Evolutionary conservation across 2,113 vertebrate species (phyloP), one percentile per base, ranked within the genome.

Genomic region (Girardinichthys multiradiatus): DNA sequence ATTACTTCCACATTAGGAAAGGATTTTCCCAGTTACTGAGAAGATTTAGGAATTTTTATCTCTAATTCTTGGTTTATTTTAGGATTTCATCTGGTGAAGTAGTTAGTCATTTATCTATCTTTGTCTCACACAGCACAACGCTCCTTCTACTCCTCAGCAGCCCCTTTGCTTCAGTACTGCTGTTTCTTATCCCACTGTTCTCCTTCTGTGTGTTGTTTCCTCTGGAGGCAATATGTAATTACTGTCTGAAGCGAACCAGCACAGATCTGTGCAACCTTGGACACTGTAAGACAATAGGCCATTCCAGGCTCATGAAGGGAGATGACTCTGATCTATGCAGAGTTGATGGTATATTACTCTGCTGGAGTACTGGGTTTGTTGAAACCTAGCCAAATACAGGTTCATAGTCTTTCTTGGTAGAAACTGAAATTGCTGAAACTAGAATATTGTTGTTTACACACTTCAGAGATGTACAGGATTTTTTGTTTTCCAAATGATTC

Each of bases 191-290:
- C 68, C 63, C 31, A 29, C n/a, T 26, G 24, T 81, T 80, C 75
- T 81, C 77, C 69, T 64, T 73, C 61, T 80, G 26, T 83, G 57
- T 74, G 76, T 70, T 70, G 68, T 75, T 30, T 59, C 80, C 77
- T 86, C 90, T 58, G 72, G 86, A 87, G 91, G 87, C 90, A 66
- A 79, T 84, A 80, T 91, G 90, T 92, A 91, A 93, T 92, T 91
- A 92, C 89, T 92, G 91, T 91, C 88, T 74, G 72, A 88, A 88
- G 86, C 89, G 83, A 76, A 82, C 86, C 86, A 70, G 86, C 79
- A 83, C 68, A 83, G 90, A 89, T 89, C 85, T 89, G 59, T 72
- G 82, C 87, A 86, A 92, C 90, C 90, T 92, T 92, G 87, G 84
- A 81, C 84, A 80, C 80, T 72, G 48, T 73, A 77, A 90, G 83